Percentiles rank a stretch among this genome's conserved stretches.
phyloP scores from a whole-genome alignment of 2,797 vertebrate species.

The Erethizon dorsatum region DNA sequence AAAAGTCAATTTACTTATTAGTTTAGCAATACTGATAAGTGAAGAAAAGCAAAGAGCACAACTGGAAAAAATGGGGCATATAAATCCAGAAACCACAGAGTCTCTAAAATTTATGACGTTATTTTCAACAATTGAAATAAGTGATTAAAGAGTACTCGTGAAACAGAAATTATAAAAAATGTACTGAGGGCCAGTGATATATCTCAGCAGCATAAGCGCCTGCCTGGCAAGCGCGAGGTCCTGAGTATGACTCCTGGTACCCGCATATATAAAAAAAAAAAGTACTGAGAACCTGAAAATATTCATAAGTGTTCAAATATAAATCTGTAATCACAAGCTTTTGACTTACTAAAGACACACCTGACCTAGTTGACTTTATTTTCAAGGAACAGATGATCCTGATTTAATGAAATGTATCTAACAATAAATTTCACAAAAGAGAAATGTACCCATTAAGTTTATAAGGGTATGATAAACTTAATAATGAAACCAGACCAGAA shows the following conservation, averaged over 20 bases:
- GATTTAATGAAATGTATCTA: constrained; percentile 38
- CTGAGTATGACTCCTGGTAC: too few species aligned
- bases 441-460: constrained; percentile 7
- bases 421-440: not conserved
- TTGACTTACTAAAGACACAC: not conserved
- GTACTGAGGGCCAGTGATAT: too few species aligned
- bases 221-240: too few species aligned
- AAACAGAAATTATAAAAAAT: not conserved
- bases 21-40: not conserved
- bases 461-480: not conserved
- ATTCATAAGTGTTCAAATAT: not conserved
- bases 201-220: too few species aligned
- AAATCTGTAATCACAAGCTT: not conserved
- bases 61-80: not conserved
- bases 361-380: not conserved
- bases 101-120: not conserved
- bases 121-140: not conserved
- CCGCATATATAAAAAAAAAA: too few species aligned
- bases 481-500: constrained; percentile 53
- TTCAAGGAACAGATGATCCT: constrained; percentile 55
- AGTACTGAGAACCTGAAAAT: not conserved
- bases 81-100: not conserved
- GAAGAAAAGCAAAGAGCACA: not conserved
- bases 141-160: not conserved
- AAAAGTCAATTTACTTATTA: not conserved